These are phyloP conservation scores for Parapristionchus giblindavisi DNA, from an alignment of 2,888 invertebrate species.

Conservation along the genomic window DNA sequence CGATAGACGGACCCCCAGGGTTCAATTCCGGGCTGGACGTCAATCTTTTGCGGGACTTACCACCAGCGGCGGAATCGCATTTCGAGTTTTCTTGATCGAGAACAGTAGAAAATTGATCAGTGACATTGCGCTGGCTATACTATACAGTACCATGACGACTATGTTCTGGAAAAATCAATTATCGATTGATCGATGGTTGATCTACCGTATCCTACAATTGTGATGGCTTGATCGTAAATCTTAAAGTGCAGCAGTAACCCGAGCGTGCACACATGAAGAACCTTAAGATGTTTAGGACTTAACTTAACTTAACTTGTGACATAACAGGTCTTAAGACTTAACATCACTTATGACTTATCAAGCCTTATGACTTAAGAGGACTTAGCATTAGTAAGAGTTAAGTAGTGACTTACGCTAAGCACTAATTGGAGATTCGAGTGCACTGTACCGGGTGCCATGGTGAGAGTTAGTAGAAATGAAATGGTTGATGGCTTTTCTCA, in stretches of 20 bases:
- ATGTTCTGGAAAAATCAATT: not conserved
- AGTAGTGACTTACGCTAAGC: slow-evolving; percentile 1
- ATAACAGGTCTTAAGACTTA: too few relatives aligned
- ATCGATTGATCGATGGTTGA: not conserved
- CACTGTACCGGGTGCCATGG: slow-evolving; percentile 35
- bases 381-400: not conserved
- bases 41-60: not conserved
- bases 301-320: too few relatives aligned
- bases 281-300: not conserved
- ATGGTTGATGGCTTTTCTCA: too few relatives aligned
- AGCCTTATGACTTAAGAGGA: too few relatives aligned
- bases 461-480: slow-evolving; percentile 11
- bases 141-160: slow-evolving; percentile 10
- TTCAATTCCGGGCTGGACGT: not conserved
- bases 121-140: slow-evolving; percentile 9
- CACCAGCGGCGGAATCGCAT: slow-evolving; percentile 19
- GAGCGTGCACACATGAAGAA: slow-evolving; percentile 26
- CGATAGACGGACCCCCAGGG: not conserved
- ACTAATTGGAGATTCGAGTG: slow-evolving; percentile 34
- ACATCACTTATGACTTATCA: too few relatives aligned
- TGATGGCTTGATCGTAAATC: not conserved
- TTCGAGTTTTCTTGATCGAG: slow-evolving; percentile 25
- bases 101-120: slow-evolving; percentile 28
- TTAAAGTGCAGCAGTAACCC: slow-evolving; percentile 17
- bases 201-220: not conserved